Evolutionary conservation across 2,113 vertebrate species (phyloP).

Genomic region (Rhinopomastus cyanomelas): DNA sequence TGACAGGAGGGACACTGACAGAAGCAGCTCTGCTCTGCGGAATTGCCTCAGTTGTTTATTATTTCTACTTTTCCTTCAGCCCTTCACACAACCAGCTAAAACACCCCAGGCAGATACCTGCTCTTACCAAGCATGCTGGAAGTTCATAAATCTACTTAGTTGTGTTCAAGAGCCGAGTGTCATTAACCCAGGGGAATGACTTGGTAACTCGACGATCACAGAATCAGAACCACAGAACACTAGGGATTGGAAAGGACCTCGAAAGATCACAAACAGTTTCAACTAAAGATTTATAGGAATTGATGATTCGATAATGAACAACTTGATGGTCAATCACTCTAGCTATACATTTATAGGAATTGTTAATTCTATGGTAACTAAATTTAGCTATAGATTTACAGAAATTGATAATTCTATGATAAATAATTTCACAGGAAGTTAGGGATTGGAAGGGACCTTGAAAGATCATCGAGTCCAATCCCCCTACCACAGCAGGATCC

Average conservation of each 20-base stretch:
- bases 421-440: too few species aligned
- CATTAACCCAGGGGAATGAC: neutral
- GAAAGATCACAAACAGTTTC: too few species aligned
- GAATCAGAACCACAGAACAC: too few species aligned
- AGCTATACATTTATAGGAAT: neutral
- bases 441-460: too few species aligned
- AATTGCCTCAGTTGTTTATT: slow-evolving; percentile 37
- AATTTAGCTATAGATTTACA: neutral
- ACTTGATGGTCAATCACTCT: too few species aligned
- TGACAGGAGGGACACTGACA: neutral
- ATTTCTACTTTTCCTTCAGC: slow-evolving; percentile 29
- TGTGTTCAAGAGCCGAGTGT: neutral
- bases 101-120: neutral
- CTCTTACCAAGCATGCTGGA: neutral
- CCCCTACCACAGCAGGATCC: too few species aligned
- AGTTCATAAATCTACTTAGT: neutral
- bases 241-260: too few species aligned
- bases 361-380: neutral
- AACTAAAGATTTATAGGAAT: too few species aligned
- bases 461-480: too few species aligned
- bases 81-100: slow-evolving; percentile 19
- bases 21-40: neutral
- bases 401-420: neutral
- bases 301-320: too few species aligned
- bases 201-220: neutral